Conservation (phyloP, 2,797 vertebrate genomes). For the Silurus aristotelis region DNA sequence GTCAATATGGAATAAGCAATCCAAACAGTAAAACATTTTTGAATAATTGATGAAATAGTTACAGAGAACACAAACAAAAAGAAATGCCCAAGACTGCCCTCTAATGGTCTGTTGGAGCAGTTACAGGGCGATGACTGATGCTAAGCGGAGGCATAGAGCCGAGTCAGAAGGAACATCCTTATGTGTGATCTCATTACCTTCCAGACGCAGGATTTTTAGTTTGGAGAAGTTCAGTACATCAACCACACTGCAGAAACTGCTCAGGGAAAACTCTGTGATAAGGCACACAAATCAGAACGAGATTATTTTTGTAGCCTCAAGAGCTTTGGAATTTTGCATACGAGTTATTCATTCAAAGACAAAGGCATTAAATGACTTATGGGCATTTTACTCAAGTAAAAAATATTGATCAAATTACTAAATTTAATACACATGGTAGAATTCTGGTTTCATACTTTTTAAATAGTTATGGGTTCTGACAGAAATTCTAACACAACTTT, state of each 20-base stretch:
- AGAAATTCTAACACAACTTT: neutral
- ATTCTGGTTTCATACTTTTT: neutral
- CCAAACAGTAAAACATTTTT: neutral
- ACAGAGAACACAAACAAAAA: conserved; percentile 5
- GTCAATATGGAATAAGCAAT: neutral
- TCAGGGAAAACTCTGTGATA: conserved; percentile 86
- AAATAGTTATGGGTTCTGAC: neutral
- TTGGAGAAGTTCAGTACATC: conserved; percentile 90
- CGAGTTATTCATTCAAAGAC: neutral
- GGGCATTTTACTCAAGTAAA: neutral
- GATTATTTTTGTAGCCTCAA: neutral
- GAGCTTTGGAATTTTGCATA: neutral
- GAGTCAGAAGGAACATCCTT: conserved; percentile 84
- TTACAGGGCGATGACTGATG: conserved; percentile 84
- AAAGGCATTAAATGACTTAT: neutral
- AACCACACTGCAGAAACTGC: conserved; percentile 88
- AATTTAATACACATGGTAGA: neutral
- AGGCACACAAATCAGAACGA: neutral
- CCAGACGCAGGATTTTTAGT: conserved; percentile 87
- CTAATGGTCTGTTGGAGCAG: conserved; percentile 1
- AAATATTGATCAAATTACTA: neutral
- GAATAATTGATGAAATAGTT: neutral
- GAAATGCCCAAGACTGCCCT: conserved; percentile 9
- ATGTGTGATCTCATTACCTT: conserved; percentile 85
- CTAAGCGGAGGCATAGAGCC: conserved; percentile 83